Base-by-base conservation (phyloP, 2,888 invertebrate genomes). In the Brenthis ino region DNA sequence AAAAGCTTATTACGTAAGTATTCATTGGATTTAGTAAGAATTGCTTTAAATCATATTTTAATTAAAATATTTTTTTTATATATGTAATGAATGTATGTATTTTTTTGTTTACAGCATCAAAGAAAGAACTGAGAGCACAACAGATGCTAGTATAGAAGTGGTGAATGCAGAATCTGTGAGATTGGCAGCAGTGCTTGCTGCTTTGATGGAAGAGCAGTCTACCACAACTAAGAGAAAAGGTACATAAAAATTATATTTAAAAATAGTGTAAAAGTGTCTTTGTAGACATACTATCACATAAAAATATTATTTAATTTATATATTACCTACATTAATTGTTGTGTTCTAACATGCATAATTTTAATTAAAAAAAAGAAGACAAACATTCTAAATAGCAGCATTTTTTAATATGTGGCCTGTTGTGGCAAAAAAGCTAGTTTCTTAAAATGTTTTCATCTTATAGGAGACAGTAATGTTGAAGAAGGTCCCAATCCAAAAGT, bases 1-100 rank as follows among this genome's bases (percentile, higher is more conserved):
- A 93, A 76, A 91, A 93, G 64, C 82, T 93, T 67, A 93, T 93
- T 61, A 89, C 78, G 93, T 93, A 81, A 85, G 88, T 81, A 48
- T 47, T 43, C 0, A 24, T 3, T 8, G 16, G n/a, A 16, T 48
- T n/a, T 47, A 61, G 2, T 33, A 20, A 43, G 8, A 43, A 11
- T 11, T 43, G 2, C 11, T 11, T 43, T 43, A 11, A 43, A 43
- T 8, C n/a, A 43, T 37, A 11, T 4, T 54, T 12, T 43, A 37
- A 53, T 53, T 43, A 28, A 28, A 6, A 4, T 3, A 4, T 4
- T 28, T 28, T 28, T 5, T 28, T 63, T 43, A 33, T 53, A 54
- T 20, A 56, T 16, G 16, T 37, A 50, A 43, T 43, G 2, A 11
- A 37, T 8, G 1, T 37, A 37, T 37, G 50, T 12, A 24, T 33